These are phyloP conservation scores for Gymnobelideus leadbeateri DNA, from an alignment of 2,113 vertebrate genomes.

Conservation along the genomic window DNA sequence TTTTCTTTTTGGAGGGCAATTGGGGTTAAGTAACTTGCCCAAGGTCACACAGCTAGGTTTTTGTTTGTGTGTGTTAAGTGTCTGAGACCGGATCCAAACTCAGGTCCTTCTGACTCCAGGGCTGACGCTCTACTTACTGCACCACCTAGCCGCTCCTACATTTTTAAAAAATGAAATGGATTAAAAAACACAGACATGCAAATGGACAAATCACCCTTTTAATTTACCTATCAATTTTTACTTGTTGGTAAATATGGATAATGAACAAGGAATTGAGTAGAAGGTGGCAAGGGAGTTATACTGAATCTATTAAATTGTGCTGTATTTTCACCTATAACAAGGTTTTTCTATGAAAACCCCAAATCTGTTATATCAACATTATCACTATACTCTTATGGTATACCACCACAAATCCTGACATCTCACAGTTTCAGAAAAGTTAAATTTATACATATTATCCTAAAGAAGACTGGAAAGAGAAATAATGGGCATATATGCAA, in stretches of 20 bases:
- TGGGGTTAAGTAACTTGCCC: too few relatives aligned
- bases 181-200: background rate
- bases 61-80: too few relatives aligned
- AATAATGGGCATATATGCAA: background rate
- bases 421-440: background rate
- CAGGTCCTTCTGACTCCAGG: too few relatives aligned
- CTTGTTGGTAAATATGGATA: background rate
- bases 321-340: background rate
- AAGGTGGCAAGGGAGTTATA: background rate
- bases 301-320: background rate
- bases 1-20: too few relatives aligned
- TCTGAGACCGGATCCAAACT: too few relatives aligned
- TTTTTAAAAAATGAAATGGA: background rate
- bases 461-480: background rate
- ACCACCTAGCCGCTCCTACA: too few relatives aligned
- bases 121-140: too few relatives aligned
- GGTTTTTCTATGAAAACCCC: background rate
- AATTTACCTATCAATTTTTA: background rate
- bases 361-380: background rate
- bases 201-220: background rate
- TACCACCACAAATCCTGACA: background rate
- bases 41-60: too few relatives aligned
- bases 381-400: background rate
- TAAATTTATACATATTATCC: background rate
- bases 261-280: background rate